Percentiles rank a stretch among this genome's conserved stretches.
Conservation (phyloP, 2,797 vertebrate species). For the Sebastes baramenuke region DNA sequence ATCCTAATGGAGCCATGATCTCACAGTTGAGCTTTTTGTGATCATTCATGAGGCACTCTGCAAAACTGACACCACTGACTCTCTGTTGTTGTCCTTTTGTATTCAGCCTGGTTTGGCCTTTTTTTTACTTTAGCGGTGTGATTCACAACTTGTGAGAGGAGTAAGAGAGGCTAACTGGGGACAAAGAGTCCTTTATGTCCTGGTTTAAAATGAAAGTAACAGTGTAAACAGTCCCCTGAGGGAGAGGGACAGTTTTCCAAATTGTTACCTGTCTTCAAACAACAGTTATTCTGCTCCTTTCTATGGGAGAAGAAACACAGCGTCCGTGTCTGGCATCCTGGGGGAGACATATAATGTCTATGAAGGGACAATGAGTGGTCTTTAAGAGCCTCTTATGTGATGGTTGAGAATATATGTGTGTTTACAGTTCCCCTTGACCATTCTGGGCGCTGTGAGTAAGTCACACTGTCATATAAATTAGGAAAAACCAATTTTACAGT, state of each 20-base stretch:
- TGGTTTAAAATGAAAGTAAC: conserved; percentile 8
- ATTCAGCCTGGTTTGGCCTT: neutral
- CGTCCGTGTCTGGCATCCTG: neutral
- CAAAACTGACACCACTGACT: neutral
- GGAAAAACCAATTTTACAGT: neutral
- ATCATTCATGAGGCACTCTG: neutral
- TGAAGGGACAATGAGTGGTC: neutral
- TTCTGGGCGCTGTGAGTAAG: neutral
- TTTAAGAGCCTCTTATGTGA: neutral
- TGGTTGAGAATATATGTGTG: neutral
- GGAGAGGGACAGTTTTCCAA: neutral
- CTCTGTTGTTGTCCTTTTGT: neutral
- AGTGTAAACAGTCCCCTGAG: neutral
- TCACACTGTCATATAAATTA: neutral
- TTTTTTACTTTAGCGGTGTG: neutral
- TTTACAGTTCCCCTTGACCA: neutral
- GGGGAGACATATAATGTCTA: neutral
- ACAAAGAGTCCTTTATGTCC: neutral
- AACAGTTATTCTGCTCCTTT: neutral
- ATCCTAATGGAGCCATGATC: neutral
- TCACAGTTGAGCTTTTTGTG: neutral
- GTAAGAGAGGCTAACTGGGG: conserved; percentile 5
- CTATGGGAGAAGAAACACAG: neutral
- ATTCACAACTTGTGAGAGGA: neutral
- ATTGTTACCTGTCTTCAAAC: neutral